Conservation (phyloP, 2,797 vertebrate species). For the Apodemus agrarius region DNA sequence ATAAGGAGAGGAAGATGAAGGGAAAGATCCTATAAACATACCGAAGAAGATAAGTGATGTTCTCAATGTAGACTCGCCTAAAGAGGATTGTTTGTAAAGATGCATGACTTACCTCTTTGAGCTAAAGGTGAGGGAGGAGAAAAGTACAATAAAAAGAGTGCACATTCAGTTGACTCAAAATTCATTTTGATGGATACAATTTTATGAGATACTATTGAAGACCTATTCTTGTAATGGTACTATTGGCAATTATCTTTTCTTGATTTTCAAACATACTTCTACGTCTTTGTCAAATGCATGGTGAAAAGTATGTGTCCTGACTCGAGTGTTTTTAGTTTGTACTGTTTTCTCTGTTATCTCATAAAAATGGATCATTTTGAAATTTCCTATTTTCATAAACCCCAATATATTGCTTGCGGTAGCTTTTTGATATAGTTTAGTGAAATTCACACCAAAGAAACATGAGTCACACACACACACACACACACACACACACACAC, state of each 20-base stretch:
- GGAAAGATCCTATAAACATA: background rate
- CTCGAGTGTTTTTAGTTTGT: constrained; percentile 52
- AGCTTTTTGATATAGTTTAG: background rate
- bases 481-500: background rate
- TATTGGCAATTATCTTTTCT: constrained; percentile 53
- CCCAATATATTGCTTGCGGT: constrained; percentile 28
- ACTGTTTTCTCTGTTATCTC: background rate
- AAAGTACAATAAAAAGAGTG: constrained; percentile 43
- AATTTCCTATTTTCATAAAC: background rate
- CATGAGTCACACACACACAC: background rate
- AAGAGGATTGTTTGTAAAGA: constrained; percentile 16
- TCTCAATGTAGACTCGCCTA: constrained; percentile 13
- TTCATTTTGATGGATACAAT: constrained; percentile 2
- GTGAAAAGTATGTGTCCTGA: background rate
- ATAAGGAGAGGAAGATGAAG: constrained; percentile 4
- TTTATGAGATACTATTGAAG: background rate
- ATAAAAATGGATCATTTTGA: constrained; percentile 30
- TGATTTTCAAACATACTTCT: constrained; percentile 39
- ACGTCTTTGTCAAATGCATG: background rate
- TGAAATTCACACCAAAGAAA: constrained; percentile 34
- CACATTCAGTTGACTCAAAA: constrained; percentile 17
- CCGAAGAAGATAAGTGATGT: background rate
- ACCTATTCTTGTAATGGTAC: background rate
- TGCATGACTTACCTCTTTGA: background rate
- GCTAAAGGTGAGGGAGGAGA: background rate